These are phyloP conservation scores for Drosophila nr. perissopoda DNA, from an alignment of 2,888 invertebrate species.

Conservation along the genomic window DNA sequence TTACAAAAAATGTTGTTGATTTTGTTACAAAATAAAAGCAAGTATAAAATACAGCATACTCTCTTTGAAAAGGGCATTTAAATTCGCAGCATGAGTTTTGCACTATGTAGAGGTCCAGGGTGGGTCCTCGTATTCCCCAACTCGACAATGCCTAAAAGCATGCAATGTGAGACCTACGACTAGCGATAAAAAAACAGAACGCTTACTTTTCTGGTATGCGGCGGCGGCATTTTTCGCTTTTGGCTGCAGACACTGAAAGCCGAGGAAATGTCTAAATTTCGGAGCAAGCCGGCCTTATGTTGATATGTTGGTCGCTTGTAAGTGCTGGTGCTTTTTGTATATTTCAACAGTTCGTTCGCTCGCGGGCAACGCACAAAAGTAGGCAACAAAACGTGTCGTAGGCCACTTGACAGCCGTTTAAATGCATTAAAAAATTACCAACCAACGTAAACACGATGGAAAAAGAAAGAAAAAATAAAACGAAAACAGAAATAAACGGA, in stretches of 20 bases:
- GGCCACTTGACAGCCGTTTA: slow-evolving; percentile 78
- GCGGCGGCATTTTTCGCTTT: slow-evolving; percentile 48
- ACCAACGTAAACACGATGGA: slow-evolving; percentile 29
- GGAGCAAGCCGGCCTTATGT: slow-evolving; percentile 20
- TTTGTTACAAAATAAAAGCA: not conserved
- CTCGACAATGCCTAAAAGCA: slow-evolving; percentile 32
- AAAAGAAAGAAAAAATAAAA: slow-evolving; percentile 23
- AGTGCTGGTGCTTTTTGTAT: slow-evolving; percentile 57
- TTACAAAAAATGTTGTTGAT: not conserved
- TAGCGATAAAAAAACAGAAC: slow-evolving; percentile 16
- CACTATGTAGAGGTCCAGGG: slow-evolving; percentile 14
- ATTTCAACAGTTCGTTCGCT: slow-evolving; percentile 50
- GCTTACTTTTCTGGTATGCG: slow-evolving; percentile 26
- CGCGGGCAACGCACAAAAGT: slow-evolving; percentile 41
- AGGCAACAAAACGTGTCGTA: slow-evolving; percentile 40
- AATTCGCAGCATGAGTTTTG: slow-evolving; percentile 34
- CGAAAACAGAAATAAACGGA: slow-evolving; percentile 16
- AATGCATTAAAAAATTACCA: slow-evolving; percentile 76
- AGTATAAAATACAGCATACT: not conserved
- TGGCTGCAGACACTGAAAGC: slow-evolving; percentile 29
- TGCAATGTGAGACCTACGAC: slow-evolving; percentile 50
- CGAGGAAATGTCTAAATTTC: slow-evolving; percentile 65
- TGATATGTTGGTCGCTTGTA: slow-evolving; percentile 18
- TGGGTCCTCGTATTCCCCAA: slow-evolving; percentile 1
- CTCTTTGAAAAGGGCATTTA: slow-evolving; percentile 27